Base-by-base conservation (phyloP, 2,797 vertebrate species). In the Propithecus perrieri region DNA sequence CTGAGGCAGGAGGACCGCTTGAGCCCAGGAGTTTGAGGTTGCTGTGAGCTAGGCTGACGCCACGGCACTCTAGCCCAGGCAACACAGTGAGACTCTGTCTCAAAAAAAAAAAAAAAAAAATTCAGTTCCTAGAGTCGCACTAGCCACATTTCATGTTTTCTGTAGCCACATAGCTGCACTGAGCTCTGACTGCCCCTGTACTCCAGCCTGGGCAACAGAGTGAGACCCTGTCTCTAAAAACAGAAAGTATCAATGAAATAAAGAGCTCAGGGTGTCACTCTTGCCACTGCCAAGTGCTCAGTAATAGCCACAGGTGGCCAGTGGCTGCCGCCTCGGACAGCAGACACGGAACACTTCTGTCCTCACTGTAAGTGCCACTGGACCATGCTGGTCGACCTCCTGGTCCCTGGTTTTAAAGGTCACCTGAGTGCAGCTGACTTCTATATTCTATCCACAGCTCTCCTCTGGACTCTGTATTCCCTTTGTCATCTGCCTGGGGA, bases 211-310 rank as follows among this genome's bases (percentile, higher is more conserved):
- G 55, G 14, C 8, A 33, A 33, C 30, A 63, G 14, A 15, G 61
- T 7, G 22, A 63, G 30, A 63, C 61, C 6, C 13, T 17, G 30
- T 63, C 33, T 33, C 30, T 33, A 35, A 67, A 67, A 67, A 35
- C 17, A 38, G 38, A 38, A 67, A 67, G 20, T 67, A 24, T 57
- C 67, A 50, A 85, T 11, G 12, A 59, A 67, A 53, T 71, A 22
- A 71, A 17, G 30, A 87, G 10, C 38, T 33, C 50, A 41, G 46
- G 28, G 26, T 28, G 59, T 46, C 8, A 24, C 15, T 38, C 18
- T n/a, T 0, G 0, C 35, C 8, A 2, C 1, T 0, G 65, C 20
- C 63, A 61, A 43, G 26, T 24, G 30, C 59, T 20, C 15, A 0
- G 4, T 10, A 26, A 35, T 12, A 24, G 41, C 53, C 4, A 50